Conservation (phyloP, 2,113 vertebrate species). For the Promerops cafer region DNA sequence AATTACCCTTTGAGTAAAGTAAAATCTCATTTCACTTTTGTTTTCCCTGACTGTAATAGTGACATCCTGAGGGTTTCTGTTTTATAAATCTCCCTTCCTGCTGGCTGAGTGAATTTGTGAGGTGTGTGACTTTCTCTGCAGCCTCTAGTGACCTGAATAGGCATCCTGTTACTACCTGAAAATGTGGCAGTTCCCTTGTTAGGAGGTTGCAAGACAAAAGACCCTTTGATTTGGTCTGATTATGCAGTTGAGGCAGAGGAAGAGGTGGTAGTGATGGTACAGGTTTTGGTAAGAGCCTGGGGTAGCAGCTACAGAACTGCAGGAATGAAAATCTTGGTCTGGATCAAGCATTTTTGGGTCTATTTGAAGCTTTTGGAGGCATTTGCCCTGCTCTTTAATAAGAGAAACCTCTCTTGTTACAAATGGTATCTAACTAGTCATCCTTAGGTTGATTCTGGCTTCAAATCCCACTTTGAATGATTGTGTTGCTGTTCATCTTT, state of each 20-base stretch:
- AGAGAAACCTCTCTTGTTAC: background rate
- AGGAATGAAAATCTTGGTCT: background rate
- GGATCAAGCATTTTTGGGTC: background rate
- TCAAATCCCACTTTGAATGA: background rate
- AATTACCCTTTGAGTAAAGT: background rate
- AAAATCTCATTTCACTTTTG: background rate
- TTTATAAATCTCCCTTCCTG: background rate
- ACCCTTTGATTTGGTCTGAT: background rate
- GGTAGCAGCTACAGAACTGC: background rate
- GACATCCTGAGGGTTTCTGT: background rate
- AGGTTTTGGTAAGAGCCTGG: background rate
- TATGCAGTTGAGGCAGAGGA: background rate
- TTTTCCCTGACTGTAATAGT: background rate
- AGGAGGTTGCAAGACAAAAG: background rate
- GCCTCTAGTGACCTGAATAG: background rate
- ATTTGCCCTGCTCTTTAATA: background rate
- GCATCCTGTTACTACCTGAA: background rate
- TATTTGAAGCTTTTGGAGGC: background rate
- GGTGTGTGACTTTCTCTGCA: background rate
- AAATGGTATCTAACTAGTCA: background rate
- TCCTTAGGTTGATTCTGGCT: background rate
- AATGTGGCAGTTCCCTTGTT: background rate
- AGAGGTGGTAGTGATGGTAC: background rate
- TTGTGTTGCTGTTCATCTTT: background rate
- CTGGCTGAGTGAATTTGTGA: background rate